Base-by-base conservation (phyloP, 2,113 vertebrate species). In the Phoxinus phoxinus region DNA sequence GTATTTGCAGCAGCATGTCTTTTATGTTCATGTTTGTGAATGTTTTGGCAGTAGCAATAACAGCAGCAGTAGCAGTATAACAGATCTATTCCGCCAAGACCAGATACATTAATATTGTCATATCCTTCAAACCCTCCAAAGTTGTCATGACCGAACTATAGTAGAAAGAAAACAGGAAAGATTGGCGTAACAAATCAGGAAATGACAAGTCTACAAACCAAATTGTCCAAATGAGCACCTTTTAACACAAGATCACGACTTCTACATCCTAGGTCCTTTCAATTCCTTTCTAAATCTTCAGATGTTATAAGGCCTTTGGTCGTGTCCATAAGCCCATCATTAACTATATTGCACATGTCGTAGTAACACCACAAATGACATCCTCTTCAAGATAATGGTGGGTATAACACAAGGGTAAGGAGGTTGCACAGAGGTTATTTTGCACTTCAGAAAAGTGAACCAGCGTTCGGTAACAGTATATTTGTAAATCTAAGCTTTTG, bases 401-500 rank as follows among this genome's bases (percentile, higher is more conserved):
- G 10, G 19, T 51, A 77, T 56, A 61, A 41, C 76, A 41, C 44
- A 48, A 25, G 12, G n/a, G 72, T 27, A 48, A 75, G 13, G 41
- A 78, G 8, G 21, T 23, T 35, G n/a, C 17, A 35, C 25, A 71
- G 19, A 51, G 30, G 46, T 82, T n/a, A 32, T 73, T 56, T 17
- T 72, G 12, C 37, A 35, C 32, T 9, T 82, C 27, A 27, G n/a
- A 12, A 69, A 65, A 81, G 69, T 37, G 21, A 46, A 81, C 37
- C 4, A n/a, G 46, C n/a, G 63, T 32, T 71, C 21, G 7, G 63
- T 74, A 81, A 86, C 56, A 21, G 27, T 37, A 75, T 61, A 86
- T 73, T 35, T 65, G 56, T 75, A 27, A 74, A 72, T 80, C 30
- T 74, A 65, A 61, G 69, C 67, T 74, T 86, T 48, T 81, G 71